These are phyloP conservation scores for Ostrea edulis DNA, from an alignment of 1,140 invertebrate species.

Conservation along the genomic window DNA sequence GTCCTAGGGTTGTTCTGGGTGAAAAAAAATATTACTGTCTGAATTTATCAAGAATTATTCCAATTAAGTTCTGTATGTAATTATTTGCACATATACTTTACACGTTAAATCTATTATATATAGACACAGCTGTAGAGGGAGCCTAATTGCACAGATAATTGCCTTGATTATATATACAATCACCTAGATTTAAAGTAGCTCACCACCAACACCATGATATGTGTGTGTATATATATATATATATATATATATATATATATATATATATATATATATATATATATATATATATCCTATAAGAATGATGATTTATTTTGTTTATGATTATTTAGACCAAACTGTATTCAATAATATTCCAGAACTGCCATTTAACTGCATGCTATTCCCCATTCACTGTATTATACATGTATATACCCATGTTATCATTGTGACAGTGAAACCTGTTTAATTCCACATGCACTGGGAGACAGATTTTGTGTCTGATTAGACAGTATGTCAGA, in stretches of 20 bases:
- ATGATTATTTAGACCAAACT: neutral
- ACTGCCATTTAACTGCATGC: neutral
- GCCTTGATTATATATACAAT: neutral
- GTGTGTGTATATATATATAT: too few relatives aligned
- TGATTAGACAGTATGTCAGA: too few relatives aligned
- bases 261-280: too few relatives aligned
- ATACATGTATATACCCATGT: too few relatives aligned
- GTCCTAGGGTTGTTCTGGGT: neutral
- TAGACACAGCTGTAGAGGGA: neutral
- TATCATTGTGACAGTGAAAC: too few relatives aligned
- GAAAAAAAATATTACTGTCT: neutral
- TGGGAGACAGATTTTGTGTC: too few relatives aligned
- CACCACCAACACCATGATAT: neutral
- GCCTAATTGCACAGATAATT: constrained; percentile 1
- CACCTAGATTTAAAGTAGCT: neutral
- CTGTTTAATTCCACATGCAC: too few relatives aligned
- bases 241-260: too few relatives aligned
- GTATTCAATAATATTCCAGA: neutral
- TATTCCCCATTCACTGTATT: too few relatives aligned
- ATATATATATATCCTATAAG: neutral
- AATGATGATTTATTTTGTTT: neutral
- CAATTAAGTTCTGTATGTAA: neutral
- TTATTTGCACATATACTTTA: neutral
- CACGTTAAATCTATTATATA: neutral
- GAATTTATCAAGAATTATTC: neutral